Base-by-base conservation (phyloP, 2,113 vertebrate genomes). In the Microcebus jonahi region DNA sequence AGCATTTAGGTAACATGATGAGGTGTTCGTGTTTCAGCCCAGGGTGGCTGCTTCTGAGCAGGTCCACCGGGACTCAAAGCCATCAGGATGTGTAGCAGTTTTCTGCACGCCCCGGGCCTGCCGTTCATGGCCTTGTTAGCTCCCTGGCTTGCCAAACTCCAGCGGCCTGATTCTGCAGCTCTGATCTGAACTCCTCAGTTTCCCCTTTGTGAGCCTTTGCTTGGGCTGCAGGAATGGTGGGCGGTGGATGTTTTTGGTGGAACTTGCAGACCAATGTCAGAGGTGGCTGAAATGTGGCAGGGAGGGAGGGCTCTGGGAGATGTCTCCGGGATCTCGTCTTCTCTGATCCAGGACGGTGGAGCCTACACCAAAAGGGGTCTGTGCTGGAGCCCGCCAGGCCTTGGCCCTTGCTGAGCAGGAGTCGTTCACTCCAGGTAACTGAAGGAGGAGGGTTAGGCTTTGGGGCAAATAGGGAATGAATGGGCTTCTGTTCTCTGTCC, bases 401-500 rank as follows among this genome's bases (percentile, higher is more conserved):
- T 21, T 31, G 63, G 27, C 48, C 45, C 17, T 53, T 71, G 76
- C 75, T 11, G 61, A 75, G 31, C 12, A n/a, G 73, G 50, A 48
- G 2, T 25, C 29, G 12, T 73, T 73, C 39, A 36, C 57, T 90
- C 36, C 13, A 42, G 85, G 88, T 77, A 92, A 92, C 65, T 67
- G 2, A 77, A 88, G 76, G 53, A 91, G 84, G 77, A 89, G 91
- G 90, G 61, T 77, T 95, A 96, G 87, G 91, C 97, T 97, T 80
- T 77, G 89, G 96, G 95, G 94, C 76, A 90, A 63, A 48, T 25
- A 2, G 18, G 79, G 71, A 91, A 97, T 98, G 97, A 98, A 97
- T 97, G 95, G 57, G 87, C 80, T 91, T 97, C 96, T 98, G 96
- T 98, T 97, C 96, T 95, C 90, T 83, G 70, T 55, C 94, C 96